Conservation (phyloP, 2,888 invertebrate genomes). For the Drosophila flavopinicola region DNA sequence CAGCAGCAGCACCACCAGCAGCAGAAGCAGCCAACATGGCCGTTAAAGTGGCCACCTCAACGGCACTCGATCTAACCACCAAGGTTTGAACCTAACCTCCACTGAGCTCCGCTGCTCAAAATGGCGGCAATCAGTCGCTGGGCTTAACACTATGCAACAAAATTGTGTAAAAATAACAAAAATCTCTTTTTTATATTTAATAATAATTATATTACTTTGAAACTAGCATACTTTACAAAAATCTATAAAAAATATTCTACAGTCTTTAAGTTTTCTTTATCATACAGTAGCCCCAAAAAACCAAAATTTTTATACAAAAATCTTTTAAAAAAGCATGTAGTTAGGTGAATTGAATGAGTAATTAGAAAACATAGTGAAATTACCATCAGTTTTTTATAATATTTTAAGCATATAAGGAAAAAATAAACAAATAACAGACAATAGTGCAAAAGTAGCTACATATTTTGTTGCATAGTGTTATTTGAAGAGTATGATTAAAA, state of each 20-base stretch:
- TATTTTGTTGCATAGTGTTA: constrained; percentile 48
- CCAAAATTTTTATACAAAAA: constrained; percentile 9
- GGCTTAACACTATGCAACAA: constrained; percentile 45
- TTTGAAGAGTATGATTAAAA: constrained; percentile 15
- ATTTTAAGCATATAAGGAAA: constrained; percentile 1
- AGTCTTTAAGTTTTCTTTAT: constrained; percentile 15
- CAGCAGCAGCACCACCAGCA: background rate
- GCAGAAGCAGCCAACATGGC: constrained; percentile 15
- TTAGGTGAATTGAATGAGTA: constrained; percentile 1
- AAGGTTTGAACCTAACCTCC: constrained; percentile 85
- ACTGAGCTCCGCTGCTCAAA: constrained; percentile 9
- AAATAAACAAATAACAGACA: background rate
- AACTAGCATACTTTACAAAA: background rate
- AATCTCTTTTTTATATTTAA: background rate
- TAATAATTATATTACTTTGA: background rate
- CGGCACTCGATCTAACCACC: constrained; percentile 86
- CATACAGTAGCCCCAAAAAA: constrained; percentile 30
- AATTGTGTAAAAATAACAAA: background rate
- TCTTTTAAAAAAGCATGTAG: background rate
- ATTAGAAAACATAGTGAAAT: constrained; percentile 1
- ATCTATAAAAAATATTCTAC: background rate
- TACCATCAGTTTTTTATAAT: background rate
- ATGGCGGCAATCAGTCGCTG: constrained; percentile 20
- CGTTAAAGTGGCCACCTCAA: constrained; percentile 70
- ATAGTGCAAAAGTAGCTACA: background rate